Percentiles rank a stretch among this genome's conserved stretches.
Evolutionary conservation across 2,888 invertebrate species (phyloP).

Genomic region (Xestia sexstrigata): DNA sequence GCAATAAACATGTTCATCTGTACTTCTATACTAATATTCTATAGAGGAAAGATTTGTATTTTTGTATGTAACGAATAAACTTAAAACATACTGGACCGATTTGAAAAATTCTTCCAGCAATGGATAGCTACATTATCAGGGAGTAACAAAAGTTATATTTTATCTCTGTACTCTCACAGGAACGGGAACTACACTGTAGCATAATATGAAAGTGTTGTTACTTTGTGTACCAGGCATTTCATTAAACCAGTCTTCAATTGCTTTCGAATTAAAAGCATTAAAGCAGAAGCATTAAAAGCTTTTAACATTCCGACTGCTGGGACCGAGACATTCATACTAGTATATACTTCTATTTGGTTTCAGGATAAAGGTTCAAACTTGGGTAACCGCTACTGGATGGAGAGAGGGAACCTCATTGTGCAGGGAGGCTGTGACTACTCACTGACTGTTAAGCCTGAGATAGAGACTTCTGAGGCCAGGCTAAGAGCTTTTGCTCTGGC

Average conservation of each 20-base stretch:
- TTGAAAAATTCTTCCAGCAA: too few relatives aligned
- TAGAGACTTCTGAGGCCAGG: slow-evolving; percentile 91
- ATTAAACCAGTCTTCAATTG: neutral
- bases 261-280: neutral
- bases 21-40: too few relatives aligned
- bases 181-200: too few relatives aligned
- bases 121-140: too few relatives aligned
- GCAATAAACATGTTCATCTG: neutral
- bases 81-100: too few relatives aligned
- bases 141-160: too few relatives aligned
- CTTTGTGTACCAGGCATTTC: neutral
- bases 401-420: slow-evolving; percentile 94
- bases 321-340: neutral
- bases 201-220: neutral
- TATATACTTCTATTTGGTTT: slow-evolving; percentile 12
- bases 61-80: too few relatives aligned
- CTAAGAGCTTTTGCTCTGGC: slow-evolving; percentile 93
- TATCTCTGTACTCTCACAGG: too few relatives aligned
- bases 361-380: slow-evolving; percentile 93
- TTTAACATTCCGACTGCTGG: neutral
- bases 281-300: neutral
- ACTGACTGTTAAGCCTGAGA: slow-evolving; percentile 87
- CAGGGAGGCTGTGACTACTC: slow-evolving; percentile 94
- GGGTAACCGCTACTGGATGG: slow-evolving; percentile 94
- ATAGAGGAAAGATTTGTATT: too few relatives aligned